A percentile compares a stretch with the other conserved stretches of the same genome.
Evolutionary conservation across 2,797 vertebrate species (phyloP).

Genomic region (Bryconaethiops microstoma): DNA sequence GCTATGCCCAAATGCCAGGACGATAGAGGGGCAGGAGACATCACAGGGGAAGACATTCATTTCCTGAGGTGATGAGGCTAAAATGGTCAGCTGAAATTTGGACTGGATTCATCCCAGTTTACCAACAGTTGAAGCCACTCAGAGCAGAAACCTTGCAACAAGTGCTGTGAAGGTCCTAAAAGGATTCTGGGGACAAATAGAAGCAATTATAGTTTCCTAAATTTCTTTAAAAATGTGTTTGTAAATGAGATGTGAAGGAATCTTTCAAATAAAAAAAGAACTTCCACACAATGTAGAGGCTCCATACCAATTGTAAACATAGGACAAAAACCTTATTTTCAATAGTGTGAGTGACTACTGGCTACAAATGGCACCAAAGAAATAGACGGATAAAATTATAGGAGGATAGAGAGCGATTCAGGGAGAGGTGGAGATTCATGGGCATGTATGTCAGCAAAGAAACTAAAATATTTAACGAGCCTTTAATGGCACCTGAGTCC

Average conservation of each 20-base stretch:
- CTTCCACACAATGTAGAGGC: not conserved
- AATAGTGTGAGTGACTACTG: too few relatives aligned
- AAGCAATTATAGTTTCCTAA: too few relatives aligned
- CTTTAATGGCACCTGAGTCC: not conserved
- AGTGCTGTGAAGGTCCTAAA: not conserved
- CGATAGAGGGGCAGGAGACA: not conserved
- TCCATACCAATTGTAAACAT: not conserved
- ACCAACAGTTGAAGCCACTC: slow-evolving; percentile 14
- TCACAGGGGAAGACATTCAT: slow-evolving; percentile 29
- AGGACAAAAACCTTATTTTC: not conserved
- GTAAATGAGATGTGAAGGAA: too few relatives aligned
- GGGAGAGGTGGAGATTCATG: not conserved
- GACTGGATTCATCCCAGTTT: not conserved
- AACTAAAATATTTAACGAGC: not conserved
- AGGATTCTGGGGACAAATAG: not conserved
- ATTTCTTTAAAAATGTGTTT: too few relatives aligned
- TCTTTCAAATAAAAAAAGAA: too few relatives aligned
- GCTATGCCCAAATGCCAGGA: slow-evolving; percentile 26
- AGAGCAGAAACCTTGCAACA: not conserved
- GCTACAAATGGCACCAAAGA: not conserved
- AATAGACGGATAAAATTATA: not conserved
- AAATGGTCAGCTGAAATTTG: slow-evolving; percentile 33
- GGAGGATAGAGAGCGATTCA: not conserved
- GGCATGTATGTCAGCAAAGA: not conserved
- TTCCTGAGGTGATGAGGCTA: slow-evolving; percentile 10